phyloP scores from a whole-genome alignment of 2,797 vertebrate genomes.

The Bovichtus variegatus region DNA sequence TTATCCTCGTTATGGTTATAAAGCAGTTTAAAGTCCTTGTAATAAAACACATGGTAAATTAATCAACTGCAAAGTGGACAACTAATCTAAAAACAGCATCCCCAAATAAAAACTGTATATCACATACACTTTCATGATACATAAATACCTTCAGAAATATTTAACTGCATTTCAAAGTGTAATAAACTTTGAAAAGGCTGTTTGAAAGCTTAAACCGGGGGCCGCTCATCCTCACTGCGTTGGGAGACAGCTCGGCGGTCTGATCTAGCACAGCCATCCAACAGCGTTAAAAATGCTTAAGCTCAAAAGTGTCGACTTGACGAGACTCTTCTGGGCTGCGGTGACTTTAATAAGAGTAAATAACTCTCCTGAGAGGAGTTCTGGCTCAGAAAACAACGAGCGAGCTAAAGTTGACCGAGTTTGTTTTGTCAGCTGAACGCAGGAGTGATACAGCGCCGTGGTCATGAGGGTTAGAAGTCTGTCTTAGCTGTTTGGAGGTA shows the following conservation, averaged over 20 bases:
- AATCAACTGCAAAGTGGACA: not conserved
- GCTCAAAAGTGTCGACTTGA: conserved; percentile 84
- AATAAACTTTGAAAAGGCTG: conserved; percentile 5
- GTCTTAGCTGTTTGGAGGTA: conserved; percentile 9
- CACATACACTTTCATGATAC: not conserved
- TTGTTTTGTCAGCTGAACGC: conserved; percentile 35
- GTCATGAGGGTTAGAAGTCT: conserved; percentile 24
- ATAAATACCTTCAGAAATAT: not conserved
- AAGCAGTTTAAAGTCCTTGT: not conserved
- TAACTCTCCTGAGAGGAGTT: conserved; percentile 56
- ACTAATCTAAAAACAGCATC: not conserved
- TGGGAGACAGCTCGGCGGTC: not conserved
- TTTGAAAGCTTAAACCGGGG: conserved; percentile 22
- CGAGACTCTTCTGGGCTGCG: conserved; percentile 81
- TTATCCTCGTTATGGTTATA: not conserved
- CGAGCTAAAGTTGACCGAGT: conserved; percentile 5
- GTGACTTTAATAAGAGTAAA: conserved; percentile 80
- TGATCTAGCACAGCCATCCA: conserved; percentile 8
- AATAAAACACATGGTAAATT: not conserved
- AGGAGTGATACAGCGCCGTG: conserved; percentile 16
- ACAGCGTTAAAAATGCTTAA: conserved; percentile 68
- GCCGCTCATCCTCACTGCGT: not conserved
- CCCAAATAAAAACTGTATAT: not conserved
- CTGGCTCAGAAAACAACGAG: conserved; percentile 36
- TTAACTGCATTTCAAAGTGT: not conserved